A percentile compares a stretch with the other conserved stretches of the same genome.
Evolutionary conservation across 2,888 invertebrate genomes (phyloP).

Genomic region (Melangyna quadrimaculata): DNA sequence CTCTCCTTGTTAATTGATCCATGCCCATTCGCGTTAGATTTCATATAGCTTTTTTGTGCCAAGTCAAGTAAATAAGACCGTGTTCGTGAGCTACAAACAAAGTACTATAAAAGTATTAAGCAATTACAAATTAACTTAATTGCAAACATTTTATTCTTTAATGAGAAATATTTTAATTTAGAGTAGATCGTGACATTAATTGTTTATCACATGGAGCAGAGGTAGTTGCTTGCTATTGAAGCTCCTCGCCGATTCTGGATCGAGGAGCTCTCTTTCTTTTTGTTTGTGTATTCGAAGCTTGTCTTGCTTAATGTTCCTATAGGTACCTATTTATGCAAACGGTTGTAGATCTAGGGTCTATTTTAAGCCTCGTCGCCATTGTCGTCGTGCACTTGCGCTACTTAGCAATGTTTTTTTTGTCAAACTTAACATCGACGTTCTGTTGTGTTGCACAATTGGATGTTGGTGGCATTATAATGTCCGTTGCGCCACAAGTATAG

Average conservation of each 20-base stretch:
- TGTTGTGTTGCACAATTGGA: conserved; percentile 3
- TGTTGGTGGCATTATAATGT: conserved; percentile 52
- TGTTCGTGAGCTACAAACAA: conserved; percentile 63
- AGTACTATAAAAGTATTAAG: conserved; percentile 75
- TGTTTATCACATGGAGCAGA: conserved; percentile 74
- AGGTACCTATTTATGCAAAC: conserved; percentile 35
- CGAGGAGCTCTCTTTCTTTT: conserved; percentile 7
- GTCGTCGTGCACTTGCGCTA: conserved; percentile 66
- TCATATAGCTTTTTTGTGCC: neutral
- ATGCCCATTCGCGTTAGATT: conserved; percentile 6
- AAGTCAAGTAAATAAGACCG: neutral
- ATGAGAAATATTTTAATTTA: conserved; percentile 78
- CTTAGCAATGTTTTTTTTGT: conserved; percentile 55
- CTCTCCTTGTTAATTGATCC: neutral
- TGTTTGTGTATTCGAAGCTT: conserved; percentile 28
- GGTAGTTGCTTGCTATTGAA: neutral
- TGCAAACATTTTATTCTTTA: conserved; percentile 78
- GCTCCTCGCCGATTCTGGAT: neutral
- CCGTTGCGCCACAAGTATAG: conserved; percentile 57
- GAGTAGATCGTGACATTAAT: conserved; percentile 78
- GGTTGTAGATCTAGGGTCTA: neutral
- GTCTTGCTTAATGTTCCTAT: conserved; percentile 9
- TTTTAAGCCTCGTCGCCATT: neutral
- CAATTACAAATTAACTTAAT: conserved; percentile 79
- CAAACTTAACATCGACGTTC: conserved; percentile 38